Base-by-base conservation (phyloP, 2,797 vertebrate genomes). In the Mallotus villosus region DNA sequence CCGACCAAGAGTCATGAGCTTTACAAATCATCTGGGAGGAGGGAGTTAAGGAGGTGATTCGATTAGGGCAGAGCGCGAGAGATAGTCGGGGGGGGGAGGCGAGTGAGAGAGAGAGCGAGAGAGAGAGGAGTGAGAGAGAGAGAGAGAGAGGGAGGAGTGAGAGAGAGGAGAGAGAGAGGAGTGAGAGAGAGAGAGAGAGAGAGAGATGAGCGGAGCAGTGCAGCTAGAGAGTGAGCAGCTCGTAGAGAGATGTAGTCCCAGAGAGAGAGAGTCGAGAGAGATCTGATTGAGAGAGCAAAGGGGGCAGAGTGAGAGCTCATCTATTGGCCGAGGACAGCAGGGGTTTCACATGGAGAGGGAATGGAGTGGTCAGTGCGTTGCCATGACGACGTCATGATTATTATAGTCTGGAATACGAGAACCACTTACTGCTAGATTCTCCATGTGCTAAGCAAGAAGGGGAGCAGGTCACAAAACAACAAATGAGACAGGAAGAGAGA, bases 361-460 rank as follows among this genome's bases (percentile, higher is more conserved):
- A 92, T 94, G 93, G 88, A 91, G 87, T 86, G 90, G 91, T 93
- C 90, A 92, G 92, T 87, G 84, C 70, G 68, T 84, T 79, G 87
- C 90, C 93, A 41, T n/a, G 75, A 81, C 90, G 86, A 89, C 85
- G 88, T 81, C 87, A 93, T 92, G 94, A 91, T 32, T 41, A 37
- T 62, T 19, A 85, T 86, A 92, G 91, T 94, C 91, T 90, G 93
- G 89, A 96, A 97, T 93, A 96, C 85, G 95, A 97, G 95, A 95
- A 95, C 94, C 89, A 99, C 97, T 99, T 99, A 99, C 97, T 98
- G 98, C 98, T 95, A 99, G 96, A 95, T 95, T 95, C 95, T 98
- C 97, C 98, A 99, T 98, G 96, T 99, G 97, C 98, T 99, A 99
- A 99, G 97, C 97, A 98, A 98, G 94, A 97, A 93, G 95, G 93